Evolutionary conservation across 1,140 invertebrate species (phyloP).

Genomic region (Anastrepha obliqua): DNA sequence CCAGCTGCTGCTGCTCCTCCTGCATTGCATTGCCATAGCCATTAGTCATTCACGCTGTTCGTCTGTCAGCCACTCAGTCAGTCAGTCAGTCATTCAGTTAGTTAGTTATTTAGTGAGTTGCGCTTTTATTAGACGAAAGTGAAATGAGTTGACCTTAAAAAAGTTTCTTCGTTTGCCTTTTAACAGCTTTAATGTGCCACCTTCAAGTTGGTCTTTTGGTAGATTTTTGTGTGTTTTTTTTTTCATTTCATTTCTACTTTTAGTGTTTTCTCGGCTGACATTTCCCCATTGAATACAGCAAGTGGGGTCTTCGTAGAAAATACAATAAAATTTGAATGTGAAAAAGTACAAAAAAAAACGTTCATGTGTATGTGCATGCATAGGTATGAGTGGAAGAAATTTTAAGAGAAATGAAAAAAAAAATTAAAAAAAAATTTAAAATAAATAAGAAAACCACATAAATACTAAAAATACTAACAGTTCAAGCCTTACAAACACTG

Average conservation of each 20-base stretch:
- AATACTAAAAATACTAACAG: conserved; percentile 14
- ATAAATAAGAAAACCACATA: background rate
- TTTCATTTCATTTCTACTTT: background rate
- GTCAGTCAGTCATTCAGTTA: background rate
- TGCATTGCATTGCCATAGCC: conserved; percentile 5
- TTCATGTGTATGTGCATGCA: background rate
- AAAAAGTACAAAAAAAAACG: background rate
- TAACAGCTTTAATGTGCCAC: conserved; percentile 20
- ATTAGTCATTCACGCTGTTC: conserved; percentile 19
- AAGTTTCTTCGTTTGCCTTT: conserved; percentile 20
- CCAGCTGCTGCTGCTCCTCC: background rate
- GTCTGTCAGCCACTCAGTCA: background rate
- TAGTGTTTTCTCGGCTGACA: conserved; percentile 3
- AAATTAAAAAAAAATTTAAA: background rate
- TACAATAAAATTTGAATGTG: background rate
- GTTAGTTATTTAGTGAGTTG: background rate
- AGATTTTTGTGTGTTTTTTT: no score
- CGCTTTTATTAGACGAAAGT: conserved; percentile 54
- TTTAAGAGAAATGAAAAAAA: background rate
- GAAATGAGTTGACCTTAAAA: conserved; percentile 54
- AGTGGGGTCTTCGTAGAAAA: background rate
- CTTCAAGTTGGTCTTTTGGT: conserved; percentile 22
- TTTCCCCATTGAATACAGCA: background rate
- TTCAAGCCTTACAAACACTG: background rate
- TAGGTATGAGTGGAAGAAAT: background rate